phyloP scores from a whole-genome alignment of 2,888 invertebrate species.

The Caenorhabditis zanzibari region DNA sequence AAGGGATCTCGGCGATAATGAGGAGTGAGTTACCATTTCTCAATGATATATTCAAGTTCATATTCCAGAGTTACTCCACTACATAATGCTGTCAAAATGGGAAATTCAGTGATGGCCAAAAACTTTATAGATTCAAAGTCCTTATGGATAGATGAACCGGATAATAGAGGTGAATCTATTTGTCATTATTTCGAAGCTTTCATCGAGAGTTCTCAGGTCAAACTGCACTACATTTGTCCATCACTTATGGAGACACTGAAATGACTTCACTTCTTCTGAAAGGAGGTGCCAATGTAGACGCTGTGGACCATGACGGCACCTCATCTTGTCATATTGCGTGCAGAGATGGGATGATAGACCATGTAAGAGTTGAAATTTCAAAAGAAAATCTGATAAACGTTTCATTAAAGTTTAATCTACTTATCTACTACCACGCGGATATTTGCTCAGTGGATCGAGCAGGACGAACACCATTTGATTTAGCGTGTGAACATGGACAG shows the following conservation, averaged over 20 bases:
- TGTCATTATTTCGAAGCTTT: background rate
- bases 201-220: conserved; percentile 64
- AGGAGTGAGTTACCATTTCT: conserved; percentile 33
- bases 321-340: conserved; percentile 73
- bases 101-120: conserved; percentile 68
- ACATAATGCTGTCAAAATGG: conserved; percentile 73
- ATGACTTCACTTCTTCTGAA: conserved; percentile 64
- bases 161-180: conserved; percentile 67
- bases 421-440: conserved; percentile 84
- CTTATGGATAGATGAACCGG: conserved; percentile 70
- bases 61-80: conserved; percentile 63
- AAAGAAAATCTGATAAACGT: background rate
- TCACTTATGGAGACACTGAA: conserved; percentile 68
- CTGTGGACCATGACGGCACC: conserved; percentile 68
- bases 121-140: conserved; percentile 67
- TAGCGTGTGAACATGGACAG: conserved; percentile 85
- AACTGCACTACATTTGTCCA: conserved; percentile 73
- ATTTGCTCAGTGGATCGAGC: conserved; percentile 84
- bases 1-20: conserved; percentile 51
- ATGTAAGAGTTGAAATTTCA: conserved; percentile 50
- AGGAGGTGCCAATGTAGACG: conserved; percentile 69
- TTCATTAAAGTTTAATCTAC: conserved; percentile 84
- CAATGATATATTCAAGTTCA: background rate
- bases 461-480: conserved; percentile 85
- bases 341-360: conserved; percentile 73